Conservation (phyloP, 2,113 vertebrate species). For the Collichthys lucidus region DNA sequence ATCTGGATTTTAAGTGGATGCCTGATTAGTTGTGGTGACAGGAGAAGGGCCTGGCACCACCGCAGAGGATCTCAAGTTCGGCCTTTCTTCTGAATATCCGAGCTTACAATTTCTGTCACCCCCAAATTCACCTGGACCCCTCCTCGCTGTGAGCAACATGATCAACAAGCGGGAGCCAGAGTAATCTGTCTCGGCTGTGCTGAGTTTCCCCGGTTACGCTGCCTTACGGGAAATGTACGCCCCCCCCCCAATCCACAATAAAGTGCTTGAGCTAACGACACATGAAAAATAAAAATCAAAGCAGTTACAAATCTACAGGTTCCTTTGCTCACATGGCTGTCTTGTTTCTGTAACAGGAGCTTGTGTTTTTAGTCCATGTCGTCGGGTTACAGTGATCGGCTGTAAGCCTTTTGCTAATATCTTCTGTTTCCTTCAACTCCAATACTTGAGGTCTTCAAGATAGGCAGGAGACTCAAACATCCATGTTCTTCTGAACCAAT, state of each 20-base stretch:
- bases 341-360: constrained; percentile 47
- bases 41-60: background rate
- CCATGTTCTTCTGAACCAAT: constrained; percentile 74
- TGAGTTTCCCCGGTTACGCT: background rate
- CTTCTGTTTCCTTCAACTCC: constrained; percentile 39
- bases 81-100: background rate
- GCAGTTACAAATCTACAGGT: constrained; percentile 41
- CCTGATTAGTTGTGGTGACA: constrained; percentile 6
- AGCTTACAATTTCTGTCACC: background rate
- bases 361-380: constrained; percentile 14
- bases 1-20: constrained; percentile 14
- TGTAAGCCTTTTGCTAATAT: background rate
- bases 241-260: constrained; percentile 65
- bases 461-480: constrained; percentile 54
- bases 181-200: background rate
- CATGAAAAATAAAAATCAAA: constrained; percentile 47
- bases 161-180: background rate
- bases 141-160: background rate
- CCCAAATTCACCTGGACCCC: background rate
- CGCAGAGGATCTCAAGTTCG: background rate
- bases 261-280: constrained; percentile 82
- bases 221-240: constrained; percentile 3
- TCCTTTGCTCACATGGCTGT: constrained; percentile 52
- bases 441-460: constrained; percentile 66
- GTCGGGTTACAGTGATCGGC: constrained; percentile 26